Evolutionary conservation across 2,797 vertebrate genomes (phyloP).

Genomic region (Morelia viridis): DNA sequence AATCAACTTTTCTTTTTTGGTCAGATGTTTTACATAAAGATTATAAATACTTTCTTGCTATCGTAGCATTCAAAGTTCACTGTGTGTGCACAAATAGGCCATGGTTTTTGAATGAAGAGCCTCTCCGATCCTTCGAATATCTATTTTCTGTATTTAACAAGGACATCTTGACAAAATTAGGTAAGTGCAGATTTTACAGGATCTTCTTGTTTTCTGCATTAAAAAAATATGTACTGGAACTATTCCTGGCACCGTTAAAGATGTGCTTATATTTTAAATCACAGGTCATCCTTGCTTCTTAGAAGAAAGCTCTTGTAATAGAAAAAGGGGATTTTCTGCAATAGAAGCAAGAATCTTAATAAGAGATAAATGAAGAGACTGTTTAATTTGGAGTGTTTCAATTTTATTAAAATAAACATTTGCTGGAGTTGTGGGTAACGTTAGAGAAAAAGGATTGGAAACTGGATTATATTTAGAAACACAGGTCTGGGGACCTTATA

Average conservation of each 20-base stretch:
- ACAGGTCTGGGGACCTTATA: background rate
- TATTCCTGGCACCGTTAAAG: background rate
- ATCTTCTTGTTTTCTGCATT: background rate
- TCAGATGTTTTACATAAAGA: constrained; percentile 50
- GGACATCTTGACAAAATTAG: constrained; percentile 21
- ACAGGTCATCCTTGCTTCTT: background rate
- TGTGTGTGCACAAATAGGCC: constrained; percentile 9
- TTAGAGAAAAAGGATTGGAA: background rate
- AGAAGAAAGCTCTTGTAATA: background rate
- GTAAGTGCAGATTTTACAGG: constrained; percentile 40
- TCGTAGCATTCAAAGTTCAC: constrained; percentile 65
- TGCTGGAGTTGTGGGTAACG: background rate
- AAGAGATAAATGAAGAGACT: background rate
- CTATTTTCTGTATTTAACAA: constrained; percentile 26
- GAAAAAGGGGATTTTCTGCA: background rate
- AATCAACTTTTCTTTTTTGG: constrained; percentile 38
- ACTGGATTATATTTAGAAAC: background rate
- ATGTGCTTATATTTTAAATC: background rate
- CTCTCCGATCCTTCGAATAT: constrained; percentile 22
- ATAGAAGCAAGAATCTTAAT: background rate
- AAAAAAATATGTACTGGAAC: background rate
- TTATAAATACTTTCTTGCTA: constrained; percentile 63
- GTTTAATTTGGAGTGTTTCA: background rate
- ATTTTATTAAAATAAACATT: background rate
- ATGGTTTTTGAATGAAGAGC: constrained; percentile 21